phyloP scores from a whole-genome alignment of 2,113 vertebrate genomes.

The Gasterosteus aculeatus region DNA sequence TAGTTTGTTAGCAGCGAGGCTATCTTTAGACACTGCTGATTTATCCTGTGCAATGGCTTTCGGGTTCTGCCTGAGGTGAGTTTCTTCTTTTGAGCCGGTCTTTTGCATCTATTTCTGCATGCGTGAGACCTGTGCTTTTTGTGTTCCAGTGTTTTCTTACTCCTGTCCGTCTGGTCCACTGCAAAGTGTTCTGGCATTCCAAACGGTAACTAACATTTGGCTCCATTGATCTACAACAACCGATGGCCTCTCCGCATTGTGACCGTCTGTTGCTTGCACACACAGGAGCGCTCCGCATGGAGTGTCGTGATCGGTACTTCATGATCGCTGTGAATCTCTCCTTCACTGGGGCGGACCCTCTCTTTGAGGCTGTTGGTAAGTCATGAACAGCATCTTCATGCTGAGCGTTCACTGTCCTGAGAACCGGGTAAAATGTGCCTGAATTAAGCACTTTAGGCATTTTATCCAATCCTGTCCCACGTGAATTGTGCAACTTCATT shows the following conservation, averaged over 20 bases:
- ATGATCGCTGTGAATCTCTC: constrained; percentile 44
- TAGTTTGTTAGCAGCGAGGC: constrained; percentile 46
- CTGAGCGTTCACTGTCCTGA: not conserved
- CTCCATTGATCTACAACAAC: too few species aligned
- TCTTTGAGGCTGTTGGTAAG: constrained; percentile 64
- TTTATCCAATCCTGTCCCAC: not conserved
- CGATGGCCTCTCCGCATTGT: not conserved
- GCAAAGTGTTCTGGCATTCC: not conserved
- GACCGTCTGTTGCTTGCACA: not conserved
- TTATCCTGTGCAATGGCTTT: constrained; percentile 53
- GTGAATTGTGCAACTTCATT: not conserved
- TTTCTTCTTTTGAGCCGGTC: not conserved
- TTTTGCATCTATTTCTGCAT: not conserved
- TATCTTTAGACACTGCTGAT: constrained; percentile 60
- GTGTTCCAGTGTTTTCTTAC: constrained; percentile 43
- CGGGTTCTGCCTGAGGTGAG: constrained; percentile 14
- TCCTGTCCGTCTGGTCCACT: constrained; percentile 30
- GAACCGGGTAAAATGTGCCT: not conserved
- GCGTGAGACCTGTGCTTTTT: not conserved
- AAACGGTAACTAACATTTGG: constrained; percentile 19
- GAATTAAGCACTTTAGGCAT: not conserved
- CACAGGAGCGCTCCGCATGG: constrained; percentile 37
- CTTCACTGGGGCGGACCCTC: constrained; percentile 22
- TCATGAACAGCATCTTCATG: not conserved
- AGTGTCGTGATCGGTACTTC: constrained; percentile 57